Evolutionary conservation across 2,888 invertebrate species (phyloP).

Genomic region (Pseudeuparius sepicola): DNA sequence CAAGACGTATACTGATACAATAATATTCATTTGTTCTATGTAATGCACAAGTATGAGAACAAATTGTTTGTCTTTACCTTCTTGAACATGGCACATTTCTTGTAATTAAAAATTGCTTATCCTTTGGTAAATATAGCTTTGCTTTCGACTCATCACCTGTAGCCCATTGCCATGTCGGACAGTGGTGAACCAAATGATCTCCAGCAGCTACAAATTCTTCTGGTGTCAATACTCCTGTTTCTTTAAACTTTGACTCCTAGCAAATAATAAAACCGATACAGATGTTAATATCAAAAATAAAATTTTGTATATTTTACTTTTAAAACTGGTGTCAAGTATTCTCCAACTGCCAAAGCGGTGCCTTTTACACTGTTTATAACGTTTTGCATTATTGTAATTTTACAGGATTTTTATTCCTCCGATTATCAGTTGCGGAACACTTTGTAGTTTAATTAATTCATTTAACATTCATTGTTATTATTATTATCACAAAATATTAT

Average conservation of each 20-base stretch:
- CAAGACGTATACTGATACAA: too few relatives aligned
- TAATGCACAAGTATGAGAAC: too few relatives aligned
- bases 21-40: too few relatives aligned
- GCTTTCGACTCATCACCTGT: conserved; percentile 82
- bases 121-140: conserved; percentile 82
- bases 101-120: conserved; percentile 96
- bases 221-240: conserved; percentile 96
- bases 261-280: conserved; percentile 8
- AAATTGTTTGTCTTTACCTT: conserved; percentile 37
- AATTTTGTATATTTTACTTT: conserved; percentile 55
- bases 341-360: conserved; percentile 90
- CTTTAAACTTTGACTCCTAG: conserved; percentile 93
- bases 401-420: too few relatives aligned
- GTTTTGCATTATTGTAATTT: conserved; percentile 83
- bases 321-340: conserved; percentile 90
- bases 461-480: too few relatives aligned
- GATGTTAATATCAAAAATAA: conserved; percentile 5
- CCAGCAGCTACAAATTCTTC: conserved; percentile 99
- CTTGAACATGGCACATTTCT: conserved; percentile 95
- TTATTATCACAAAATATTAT: too few relatives aligned
- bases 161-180: conserved; percentile 99
- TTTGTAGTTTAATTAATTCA: too few relatives aligned
- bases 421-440: too few relatives aligned
- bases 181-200: conserved; percentile 97
- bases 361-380: conserved; percentile 93